phyloP scores from a whole-genome alignment of 2,888 invertebrate species.

The Drosophila mercatorum region DNA sequence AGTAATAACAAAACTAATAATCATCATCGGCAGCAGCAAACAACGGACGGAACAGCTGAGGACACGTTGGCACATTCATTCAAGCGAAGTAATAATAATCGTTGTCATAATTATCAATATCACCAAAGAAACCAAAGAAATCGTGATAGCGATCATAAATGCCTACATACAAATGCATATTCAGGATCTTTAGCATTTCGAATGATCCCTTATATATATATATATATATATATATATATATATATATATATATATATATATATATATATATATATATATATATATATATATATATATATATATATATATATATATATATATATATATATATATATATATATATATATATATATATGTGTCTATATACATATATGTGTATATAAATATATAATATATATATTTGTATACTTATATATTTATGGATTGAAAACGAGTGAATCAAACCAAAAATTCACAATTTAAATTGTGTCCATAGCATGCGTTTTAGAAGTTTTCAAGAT shows the following conservation, averaged over 20 bases:
- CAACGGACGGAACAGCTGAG: not conserved
- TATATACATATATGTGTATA: not conserved
- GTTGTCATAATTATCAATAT: conserved; percentile 35
- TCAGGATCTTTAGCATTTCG: conserved; percentile 35
- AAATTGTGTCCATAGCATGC: conserved; percentile 2
- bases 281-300: conserved; percentile 15
- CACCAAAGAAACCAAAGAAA: conserved; percentile 46
- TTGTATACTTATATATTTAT: conserved; percentile 2
- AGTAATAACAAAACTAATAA: not conserved
- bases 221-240: not conserved
- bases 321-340: not conserved
- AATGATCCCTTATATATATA: conserved; percentile 26
- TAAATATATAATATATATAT: not conserved
- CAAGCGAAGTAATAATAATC: conserved; percentile 63
- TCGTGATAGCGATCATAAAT: conserved; percentile 40
- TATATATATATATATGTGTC: not conserved
- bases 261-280: not conserved
- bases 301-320: not conserved
- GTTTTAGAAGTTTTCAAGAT: conserved; percentile 36
- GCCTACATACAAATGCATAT: conserved; percentile 32
- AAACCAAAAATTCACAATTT: not conserved
- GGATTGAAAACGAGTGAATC: conserved; percentile 1
- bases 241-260: conserved; percentile 2
- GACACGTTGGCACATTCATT: conserved; percentile 45
- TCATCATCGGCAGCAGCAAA: not conserved